phyloP scores from a whole-genome alignment of 2,113 vertebrate species.

The Rhea pennata region DNA sequence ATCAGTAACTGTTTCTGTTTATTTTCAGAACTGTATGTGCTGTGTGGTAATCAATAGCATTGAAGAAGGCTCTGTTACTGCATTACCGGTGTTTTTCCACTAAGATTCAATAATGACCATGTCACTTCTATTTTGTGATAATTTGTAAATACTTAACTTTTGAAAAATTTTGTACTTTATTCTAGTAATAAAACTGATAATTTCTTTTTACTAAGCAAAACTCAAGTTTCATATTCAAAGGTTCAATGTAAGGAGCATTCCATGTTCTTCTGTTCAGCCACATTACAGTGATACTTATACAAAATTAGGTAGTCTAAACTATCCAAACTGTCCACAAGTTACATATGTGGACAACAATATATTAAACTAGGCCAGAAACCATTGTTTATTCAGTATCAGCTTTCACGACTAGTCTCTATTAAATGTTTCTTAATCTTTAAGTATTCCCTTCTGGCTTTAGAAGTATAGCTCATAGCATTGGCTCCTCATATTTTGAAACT shows the following conservation, averaged over 20 bases:
- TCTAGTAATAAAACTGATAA: slow-evolving; percentile 39
- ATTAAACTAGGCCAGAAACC: background rate
- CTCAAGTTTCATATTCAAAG: background rate
- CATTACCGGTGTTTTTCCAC: background rate
- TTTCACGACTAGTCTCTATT: background rate
- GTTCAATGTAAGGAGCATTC: background rate
- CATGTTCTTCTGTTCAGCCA: background rate
- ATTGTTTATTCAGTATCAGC: background rate
- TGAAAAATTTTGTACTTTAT: slow-evolving; percentile 75
- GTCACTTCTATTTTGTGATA: background rate
- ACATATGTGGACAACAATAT: background rate
- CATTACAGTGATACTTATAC: no score
- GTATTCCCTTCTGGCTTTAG: background rate
- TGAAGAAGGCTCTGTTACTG: background rate
- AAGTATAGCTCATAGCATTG: background rate
- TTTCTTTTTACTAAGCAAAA: background rate
- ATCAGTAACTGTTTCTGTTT: background rate
- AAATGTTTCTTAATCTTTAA: background rate
- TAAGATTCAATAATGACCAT: background rate
- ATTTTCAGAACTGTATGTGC: slow-evolving; percentile 8
- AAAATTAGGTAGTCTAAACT: background rate
- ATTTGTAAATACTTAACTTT: slow-evolving; percentile 71
- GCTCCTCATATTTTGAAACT: background rate
- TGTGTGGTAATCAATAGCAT: background rate
- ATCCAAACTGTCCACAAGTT: background rate